phyloP scores from a whole-genome alignment of 2,888 invertebrate genomes.

The Epinotia bilunana region DNA sequence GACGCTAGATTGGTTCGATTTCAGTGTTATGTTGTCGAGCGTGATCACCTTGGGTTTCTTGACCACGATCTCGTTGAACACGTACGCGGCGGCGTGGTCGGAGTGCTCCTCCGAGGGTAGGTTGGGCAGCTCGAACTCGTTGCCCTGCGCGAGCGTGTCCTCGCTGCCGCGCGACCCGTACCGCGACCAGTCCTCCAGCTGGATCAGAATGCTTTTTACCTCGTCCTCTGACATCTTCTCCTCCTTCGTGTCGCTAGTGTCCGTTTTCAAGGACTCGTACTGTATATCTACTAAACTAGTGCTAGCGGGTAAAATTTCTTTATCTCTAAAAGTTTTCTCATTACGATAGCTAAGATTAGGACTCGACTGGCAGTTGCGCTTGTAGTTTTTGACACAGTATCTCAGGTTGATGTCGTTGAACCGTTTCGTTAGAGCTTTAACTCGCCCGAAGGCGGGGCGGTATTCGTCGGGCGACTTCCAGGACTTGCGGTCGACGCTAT shows the following conservation, averaged over 20 bases:
- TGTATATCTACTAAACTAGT: conserved; percentile 76
- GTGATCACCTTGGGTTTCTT: conserved; percentile 80
- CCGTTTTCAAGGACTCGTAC: conserved; percentile 70
- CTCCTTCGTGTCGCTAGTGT: conserved; percentile 65
- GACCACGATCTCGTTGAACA: conserved; percentile 81
- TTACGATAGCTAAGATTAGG: conserved; percentile 74
- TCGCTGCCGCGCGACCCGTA: conserved; percentile 79
- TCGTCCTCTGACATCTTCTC: conserved; percentile 75
- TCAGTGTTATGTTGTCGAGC: conserved; percentile 73
- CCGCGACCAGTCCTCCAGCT: conserved; percentile 79
- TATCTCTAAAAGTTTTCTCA: conserved; percentile 57
- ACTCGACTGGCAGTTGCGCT: conserved; percentile 77
- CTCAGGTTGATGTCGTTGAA: conserved; percentile 84
- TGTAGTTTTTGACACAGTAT: conserved; percentile 74
- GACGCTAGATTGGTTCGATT: conserved; percentile 65
- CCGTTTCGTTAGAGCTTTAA: conserved; percentile 88
- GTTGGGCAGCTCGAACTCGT: conserved; percentile 78
- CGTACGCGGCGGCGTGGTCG: conserved; percentile 57
- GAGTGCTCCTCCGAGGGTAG: conserved; percentile 73
- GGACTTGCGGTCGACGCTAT: conserved; percentile 80
- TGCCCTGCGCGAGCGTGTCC: conserved; percentile 77
- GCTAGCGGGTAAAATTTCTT: conserved; percentile 67
- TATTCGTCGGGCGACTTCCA: conserved; percentile 90
- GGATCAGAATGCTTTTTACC: conserved; percentile 78
- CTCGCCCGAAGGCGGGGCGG: conserved; percentile 87